A percentile compares a stretch with the other conserved stretches of the same genome.
Evolutionary conservation across 2,888 invertebrate species (phyloP).

Genomic region (Julus scanicus): DNA sequence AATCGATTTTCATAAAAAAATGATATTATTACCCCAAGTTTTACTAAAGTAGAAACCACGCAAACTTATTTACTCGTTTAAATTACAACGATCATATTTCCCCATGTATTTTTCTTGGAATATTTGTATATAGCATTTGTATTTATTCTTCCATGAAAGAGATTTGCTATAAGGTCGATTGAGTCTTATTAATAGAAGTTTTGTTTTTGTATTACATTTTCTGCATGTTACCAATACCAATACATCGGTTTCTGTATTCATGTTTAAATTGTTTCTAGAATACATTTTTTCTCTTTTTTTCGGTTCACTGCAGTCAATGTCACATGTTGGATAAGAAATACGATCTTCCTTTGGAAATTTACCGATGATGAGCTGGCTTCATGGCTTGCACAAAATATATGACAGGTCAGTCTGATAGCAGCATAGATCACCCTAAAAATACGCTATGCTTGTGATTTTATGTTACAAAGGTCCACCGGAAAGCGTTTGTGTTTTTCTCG

Average conservation of each 20-base stretch:
- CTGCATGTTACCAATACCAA: not conserved
- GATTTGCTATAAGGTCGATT: not conserved
- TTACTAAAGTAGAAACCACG: too few species aligned
- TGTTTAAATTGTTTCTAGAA: not conserved
- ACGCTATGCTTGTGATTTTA: not conserved
- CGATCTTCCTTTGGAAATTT: not conserved
- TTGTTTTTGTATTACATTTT: not conserved
- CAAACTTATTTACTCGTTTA: too few species aligned
- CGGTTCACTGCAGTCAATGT: conserved; percentile 18
- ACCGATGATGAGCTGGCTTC: conserved; percentile 22
- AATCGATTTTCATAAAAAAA: too few species aligned
- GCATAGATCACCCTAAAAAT: conserved; percentile 28
- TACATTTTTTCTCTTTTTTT: not conserved
- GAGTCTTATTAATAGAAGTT: not conserved
- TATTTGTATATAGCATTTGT: not conserved
- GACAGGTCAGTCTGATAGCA: conserved; percentile 26
- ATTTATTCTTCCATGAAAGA: not conserved
- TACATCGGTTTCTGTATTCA: not conserved
- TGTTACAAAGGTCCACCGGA: not conserved
- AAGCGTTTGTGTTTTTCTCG: not conserved
- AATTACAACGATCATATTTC: too few species aligned
- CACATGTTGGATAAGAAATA: conserved; percentile 1
- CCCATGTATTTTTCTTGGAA: too few species aligned
- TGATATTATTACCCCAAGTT: too few species aligned
- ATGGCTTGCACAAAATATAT: conserved; percentile 2